phyloP scores from a whole-genome alignment of 2,797 vertebrate genomes.

The Falco columbarius region DNA sequence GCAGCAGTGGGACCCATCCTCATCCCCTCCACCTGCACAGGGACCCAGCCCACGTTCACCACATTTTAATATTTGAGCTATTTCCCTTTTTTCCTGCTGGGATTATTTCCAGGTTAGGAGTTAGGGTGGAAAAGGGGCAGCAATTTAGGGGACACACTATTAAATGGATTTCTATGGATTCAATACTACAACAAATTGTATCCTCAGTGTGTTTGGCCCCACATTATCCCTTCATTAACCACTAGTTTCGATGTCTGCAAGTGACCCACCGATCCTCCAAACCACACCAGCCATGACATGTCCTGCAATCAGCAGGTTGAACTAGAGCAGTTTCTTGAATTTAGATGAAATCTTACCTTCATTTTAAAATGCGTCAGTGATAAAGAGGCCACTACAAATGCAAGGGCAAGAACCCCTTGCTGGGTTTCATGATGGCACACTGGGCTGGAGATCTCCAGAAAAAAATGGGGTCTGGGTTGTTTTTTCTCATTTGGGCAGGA shows the following conservation, averaged over 20 bases:
- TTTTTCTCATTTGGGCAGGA: background rate
- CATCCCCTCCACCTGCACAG: background rate
- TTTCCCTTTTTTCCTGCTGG: background rate
- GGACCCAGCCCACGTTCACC: background rate
- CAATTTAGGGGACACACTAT: background rate
- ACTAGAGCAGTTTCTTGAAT: background rate
- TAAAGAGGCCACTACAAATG: background rate
- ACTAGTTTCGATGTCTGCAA: background rate
- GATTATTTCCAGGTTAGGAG: background rate
- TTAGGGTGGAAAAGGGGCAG: background rate
- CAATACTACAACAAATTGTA: background rate
- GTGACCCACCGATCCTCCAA: background rate
- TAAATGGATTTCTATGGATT: background rate
- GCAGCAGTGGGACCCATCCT: fast-evolving
- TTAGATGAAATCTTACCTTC: background rate
- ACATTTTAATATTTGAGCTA: background rate
- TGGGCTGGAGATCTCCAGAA: background rate
- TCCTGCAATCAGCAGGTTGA: background rate
- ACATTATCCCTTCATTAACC: background rate
- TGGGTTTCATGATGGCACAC: background rate
- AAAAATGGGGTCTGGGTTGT: background rate
- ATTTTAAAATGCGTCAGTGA: background rate
- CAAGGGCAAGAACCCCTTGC: background rate
- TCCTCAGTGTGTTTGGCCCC: background rate
- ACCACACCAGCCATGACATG: fast-evolving